phyloP scores from a whole-genome alignment of 2,797 vertebrate species.

The Tapera naevia region DNA sequence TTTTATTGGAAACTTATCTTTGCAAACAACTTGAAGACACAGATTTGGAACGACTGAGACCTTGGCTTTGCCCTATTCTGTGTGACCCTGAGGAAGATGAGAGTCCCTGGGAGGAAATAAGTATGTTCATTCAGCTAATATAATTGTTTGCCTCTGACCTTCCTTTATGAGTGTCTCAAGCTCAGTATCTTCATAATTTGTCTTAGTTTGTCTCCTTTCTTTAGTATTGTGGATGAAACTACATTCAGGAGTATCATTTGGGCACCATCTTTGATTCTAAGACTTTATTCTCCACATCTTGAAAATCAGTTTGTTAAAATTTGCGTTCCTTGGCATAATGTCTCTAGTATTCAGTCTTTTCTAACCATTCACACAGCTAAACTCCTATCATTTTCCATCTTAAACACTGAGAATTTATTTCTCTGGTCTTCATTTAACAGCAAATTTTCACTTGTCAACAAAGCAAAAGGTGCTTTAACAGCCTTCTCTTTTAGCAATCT shows the following conservation, averaged over 20 bases:
- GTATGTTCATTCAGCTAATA: neutral
- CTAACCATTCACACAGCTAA: neutral
- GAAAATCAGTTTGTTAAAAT: neutral
- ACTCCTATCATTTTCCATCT: neutral
- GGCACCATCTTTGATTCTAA: neutral
- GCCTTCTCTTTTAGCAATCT: neutral
- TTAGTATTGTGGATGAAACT: neutral
- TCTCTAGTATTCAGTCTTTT: neutral
- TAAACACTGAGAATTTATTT: neutral
- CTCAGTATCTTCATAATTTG: neutral
- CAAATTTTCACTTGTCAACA: neutral
- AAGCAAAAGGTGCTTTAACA: neutral
- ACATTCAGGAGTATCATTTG: neutral
- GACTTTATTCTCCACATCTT: neutral
- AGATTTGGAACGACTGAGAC: neutral
- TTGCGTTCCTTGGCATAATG: neutral
- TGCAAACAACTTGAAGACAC: neutral
- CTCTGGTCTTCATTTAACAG: neutral
- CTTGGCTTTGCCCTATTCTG: neutral
- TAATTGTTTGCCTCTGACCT: neutral
- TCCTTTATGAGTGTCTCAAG: neutral
- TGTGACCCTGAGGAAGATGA: neutral
- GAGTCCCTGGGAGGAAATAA: neutral
- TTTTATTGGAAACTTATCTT: neutral
- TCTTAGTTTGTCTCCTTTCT: neutral